Conservation (phyloP, 2,113 vertebrate species). For the Aptenodytes forsteri region DNA sequence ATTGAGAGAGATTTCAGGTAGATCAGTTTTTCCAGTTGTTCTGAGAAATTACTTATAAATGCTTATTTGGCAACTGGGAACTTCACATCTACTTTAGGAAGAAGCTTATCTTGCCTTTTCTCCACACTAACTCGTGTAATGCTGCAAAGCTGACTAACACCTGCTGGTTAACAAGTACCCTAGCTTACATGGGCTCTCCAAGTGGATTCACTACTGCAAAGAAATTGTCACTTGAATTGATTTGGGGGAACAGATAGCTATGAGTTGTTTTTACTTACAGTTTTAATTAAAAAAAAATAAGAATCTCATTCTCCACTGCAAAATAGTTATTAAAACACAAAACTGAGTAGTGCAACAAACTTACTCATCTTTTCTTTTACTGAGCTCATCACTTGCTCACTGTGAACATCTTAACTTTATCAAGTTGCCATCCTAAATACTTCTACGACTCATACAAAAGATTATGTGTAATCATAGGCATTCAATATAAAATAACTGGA, state of each 20-base stretch:
- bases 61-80: background rate
- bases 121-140: background rate
- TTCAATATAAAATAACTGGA: background rate
- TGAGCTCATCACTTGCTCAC: background rate
- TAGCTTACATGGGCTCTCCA: background rate
- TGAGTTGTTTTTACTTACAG: background rate
- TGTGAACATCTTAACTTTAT: background rate
- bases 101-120: background rate
- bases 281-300: background rate
- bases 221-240: background rate
- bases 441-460: background rate
- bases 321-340: background rate
- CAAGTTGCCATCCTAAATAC: background rate
- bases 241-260: background rate
- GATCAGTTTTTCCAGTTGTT: background rate
- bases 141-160: background rate
- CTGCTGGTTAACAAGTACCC: background rate
- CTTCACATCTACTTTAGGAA: background rate
- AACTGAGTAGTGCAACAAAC: background rate
- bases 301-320: background rate
- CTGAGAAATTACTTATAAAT: background rate
- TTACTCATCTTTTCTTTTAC: background rate
- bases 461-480: background rate
- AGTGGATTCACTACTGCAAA: background rate
- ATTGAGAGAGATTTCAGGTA: background rate